Base-by-base conservation (phyloP, 1,140 invertebrate species). In the Dinoponera quadriceps region DNA sequence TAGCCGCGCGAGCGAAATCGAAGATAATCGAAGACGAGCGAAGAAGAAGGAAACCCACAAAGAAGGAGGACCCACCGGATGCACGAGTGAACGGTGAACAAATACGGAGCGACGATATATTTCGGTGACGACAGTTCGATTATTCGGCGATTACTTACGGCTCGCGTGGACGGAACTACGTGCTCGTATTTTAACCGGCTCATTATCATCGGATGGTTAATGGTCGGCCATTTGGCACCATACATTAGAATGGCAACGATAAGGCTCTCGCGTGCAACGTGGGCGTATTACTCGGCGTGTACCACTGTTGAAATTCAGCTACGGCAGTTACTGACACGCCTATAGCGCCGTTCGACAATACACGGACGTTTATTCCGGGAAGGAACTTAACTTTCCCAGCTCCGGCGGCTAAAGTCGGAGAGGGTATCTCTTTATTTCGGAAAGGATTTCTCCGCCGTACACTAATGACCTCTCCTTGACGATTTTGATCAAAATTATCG, bases 131-230 rank as follows among this genome's bases (percentile, higher is more conserved):
- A 80, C 75, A 80, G 75, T 69, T 71, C 51, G 75, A 80, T 80
- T 80, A 80, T 44, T 69, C 59, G 22, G 68, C 59, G 51, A 7
- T 22, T 2, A 48, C 7, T 55, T 68, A 51, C 51, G 63, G 33
- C 27, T 80, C 65, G 66, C 66, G 25, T 69, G 66, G 18, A 48
- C 51, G n/a, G 14, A 48, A 29, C 18, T 57, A 44, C 51, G 51
- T 20, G 65, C 75, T 48, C 54, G 75, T 80, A 80, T 80, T 80
- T 80, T 71, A 57, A 80, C 51, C 18, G n/a, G 29, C 66, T 80
- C 65, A 80, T 80, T 80, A 80, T 80, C 75, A 80, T 71, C 33
- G 65, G 27, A 69, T 80, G 29, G 75, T 48, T 80, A 80, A 80
- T 69, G 75, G 51, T 14, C 51, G 65, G 29, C 65, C 75, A 80